Conservation (phyloP, 2,888 invertebrate genomes). For the Entomobrya multifasciata region DNA sequence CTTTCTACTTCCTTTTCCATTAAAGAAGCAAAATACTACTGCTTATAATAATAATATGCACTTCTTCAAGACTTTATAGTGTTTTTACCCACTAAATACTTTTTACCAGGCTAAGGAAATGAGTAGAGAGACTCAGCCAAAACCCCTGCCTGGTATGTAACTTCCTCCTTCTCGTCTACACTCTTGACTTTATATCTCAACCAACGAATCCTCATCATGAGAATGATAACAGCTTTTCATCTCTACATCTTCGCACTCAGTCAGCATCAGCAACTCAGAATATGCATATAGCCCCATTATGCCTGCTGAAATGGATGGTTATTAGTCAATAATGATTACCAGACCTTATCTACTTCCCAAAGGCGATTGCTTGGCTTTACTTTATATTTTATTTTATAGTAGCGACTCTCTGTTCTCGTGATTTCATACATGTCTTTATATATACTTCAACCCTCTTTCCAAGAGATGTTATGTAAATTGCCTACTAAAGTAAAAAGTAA, state of each 20-base stretch:
- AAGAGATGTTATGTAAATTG: conserved; percentile 43
- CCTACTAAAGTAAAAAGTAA: conserved; percentile 8
- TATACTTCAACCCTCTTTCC: background rate
- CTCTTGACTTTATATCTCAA: conserved; percentile 35
- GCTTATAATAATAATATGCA: conserved; percentile 35
- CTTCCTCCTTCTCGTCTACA: too few relatives aligned
- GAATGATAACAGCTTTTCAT: conserved; percentile 50
- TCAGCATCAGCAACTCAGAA: background rate
- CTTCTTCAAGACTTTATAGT: conserved; percentile 1
- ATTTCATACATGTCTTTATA: background rate
- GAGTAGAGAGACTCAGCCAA: conserved; percentile 25
- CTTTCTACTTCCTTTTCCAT: conserved; percentile 25
- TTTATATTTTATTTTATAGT: conserved; percentile 15
- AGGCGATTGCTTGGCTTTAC: conserved; percentile 31
- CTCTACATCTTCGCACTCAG: background rate
- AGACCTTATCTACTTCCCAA: conserved; percentile 66
- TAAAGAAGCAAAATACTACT: conserved; percentile 34
- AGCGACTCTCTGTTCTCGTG: conserved; percentile 24
- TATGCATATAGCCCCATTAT: conserved; percentile 43
- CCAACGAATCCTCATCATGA: background rate
- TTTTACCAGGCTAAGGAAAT: background rate
- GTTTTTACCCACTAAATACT: conserved; percentile 1
- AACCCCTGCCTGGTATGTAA: too few relatives aligned
- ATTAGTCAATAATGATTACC: conserved; percentile 79
- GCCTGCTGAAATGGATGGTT: conserved; percentile 69